These are phyloP conservation scores for Heliconius cydno DNA, from an alignment of 2,888 invertebrate genomes.

Conservation along the genomic window DNA sequence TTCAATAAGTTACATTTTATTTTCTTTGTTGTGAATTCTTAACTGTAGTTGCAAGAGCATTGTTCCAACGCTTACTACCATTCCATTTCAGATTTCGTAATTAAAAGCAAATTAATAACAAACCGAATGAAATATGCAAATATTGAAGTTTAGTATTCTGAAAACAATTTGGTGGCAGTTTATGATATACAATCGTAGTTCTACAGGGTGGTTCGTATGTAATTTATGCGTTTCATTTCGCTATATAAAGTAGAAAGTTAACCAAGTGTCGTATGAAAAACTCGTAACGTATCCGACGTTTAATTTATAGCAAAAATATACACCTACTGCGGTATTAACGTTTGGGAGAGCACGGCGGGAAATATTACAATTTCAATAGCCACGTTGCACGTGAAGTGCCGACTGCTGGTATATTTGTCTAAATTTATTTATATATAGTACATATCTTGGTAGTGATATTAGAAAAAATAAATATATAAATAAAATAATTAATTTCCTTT, in stretches of 20 bases:
- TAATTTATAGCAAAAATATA: conserved; percentile 79
- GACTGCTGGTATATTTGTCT: conserved; percentile 1
- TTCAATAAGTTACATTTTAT: background rate
- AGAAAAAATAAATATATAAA: background rate
- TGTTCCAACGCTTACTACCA: conserved; percentile 10
- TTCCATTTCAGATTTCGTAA: conserved; percentile 3
- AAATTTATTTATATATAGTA: background rate
- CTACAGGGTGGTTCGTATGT: conserved; percentile 49
- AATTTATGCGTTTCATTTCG: conserved; percentile 82
- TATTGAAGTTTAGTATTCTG: conserved; percentile 24
- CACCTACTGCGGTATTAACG: conserved; percentile 56
- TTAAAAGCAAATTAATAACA: conserved; percentile 22
- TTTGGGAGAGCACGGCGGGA: conserved; percentile 28
- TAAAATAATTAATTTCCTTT: no score
- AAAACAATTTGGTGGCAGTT: conserved; percentile 36
- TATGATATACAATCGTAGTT: conserved; percentile 46
- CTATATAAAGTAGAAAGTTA: conserved; percentile 71
- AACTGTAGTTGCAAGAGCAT: background rate
- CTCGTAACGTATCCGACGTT: conserved; percentile 67
- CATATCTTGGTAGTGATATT: no score
- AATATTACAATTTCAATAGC: conserved; percentile 28
- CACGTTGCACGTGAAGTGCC: background rate
- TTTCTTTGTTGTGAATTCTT: conserved; percentile 19
- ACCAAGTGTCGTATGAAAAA: conserved; percentile 76
- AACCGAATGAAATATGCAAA: conserved; percentile 11